Base-by-base conservation (phyloP, 2,797 vertebrate genomes). In the Acanthurus leucopareius region DNA sequence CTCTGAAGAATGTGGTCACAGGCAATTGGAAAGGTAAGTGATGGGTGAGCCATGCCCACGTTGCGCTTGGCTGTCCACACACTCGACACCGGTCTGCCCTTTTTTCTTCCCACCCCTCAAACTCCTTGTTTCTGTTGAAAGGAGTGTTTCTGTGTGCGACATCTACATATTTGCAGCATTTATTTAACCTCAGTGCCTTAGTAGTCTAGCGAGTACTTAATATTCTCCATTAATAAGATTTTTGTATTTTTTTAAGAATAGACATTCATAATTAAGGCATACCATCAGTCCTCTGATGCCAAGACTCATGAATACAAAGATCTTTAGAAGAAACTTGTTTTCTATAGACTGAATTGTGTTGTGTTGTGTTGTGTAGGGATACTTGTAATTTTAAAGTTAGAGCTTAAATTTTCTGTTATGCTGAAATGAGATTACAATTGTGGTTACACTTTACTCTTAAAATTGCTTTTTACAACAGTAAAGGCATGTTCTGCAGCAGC, bases 1-100 rank as follows among this genome's bases (percentile, higher is more conserved):
- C 93, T 87, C 81, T 93, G 94, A 95, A 91, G 94, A 92, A 90
- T 89, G 73, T 93, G 86, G 90, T 86, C 92, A 93, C 89, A 88
- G 86, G 78, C 42, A 25, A 74, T 76, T 88, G 89, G 80, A 90
- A 90, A 93, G 94, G 94, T 95, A 92, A 95, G 95, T 75, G 56
- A 61, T 68, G 62, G 91, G 80, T 82, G 86, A 87, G 82, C 79
- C 83, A 73, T 75, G 72, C 56, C 58, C 68, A 53, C 82, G 35
- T 17, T 80, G 52, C 40, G 25, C 62, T 83, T 20, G 3, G 68
- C 79, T 78, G 77, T 69, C 53, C 60, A 62, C 60, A 38, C 53
- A 40, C 73, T 25, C 62, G 45, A 67, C 49, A 53, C 69, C 74
- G 77, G 57, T 74, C 65, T 81, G 57, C 44, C 56, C 54, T 10